Percentiles rank a stretch among this genome's conserved stretches.
Conservation (phyloP, 2,113 vertebrate species). For the Macquaria ambigua region DNA sequence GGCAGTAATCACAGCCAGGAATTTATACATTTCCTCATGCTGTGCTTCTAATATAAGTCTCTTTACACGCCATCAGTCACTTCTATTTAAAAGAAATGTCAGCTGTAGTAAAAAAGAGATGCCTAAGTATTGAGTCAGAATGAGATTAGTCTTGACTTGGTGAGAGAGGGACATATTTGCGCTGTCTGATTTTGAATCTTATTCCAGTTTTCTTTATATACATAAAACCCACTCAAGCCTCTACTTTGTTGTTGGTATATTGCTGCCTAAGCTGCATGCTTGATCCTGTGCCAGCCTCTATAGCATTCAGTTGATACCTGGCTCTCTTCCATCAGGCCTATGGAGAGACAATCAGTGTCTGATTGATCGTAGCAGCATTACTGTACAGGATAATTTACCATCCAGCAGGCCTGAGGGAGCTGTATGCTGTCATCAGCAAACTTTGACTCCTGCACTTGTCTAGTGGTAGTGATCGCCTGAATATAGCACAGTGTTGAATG, state of each 20-base stretch:
- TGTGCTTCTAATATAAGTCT: constrained; percentile 41
- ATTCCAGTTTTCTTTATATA: too few species aligned
- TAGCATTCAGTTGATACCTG: constrained; percentile 12
- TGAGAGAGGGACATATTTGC: background rate
- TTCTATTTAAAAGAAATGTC: constrained; percentile 30
- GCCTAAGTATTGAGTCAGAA: constrained; percentile 22
- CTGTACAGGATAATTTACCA: constrained; percentile 27
- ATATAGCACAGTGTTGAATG: constrained; percentile 11
- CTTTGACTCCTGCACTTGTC: constrained; percentile 19
- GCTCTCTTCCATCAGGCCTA: constrained; percentile 14
- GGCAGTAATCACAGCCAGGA: constrained; percentile 45
- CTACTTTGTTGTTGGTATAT: background rate
- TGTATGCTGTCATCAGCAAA: constrained; percentile 11
- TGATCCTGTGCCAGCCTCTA: constrained; percentile 9
- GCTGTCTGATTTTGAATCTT: background rate
- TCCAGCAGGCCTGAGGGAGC: constrained; percentile 10
- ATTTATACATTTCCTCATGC: constrained; percentile 51
- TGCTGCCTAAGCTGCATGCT: background rate
- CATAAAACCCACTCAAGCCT: background rate
- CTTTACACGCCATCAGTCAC: constrained; percentile 10
- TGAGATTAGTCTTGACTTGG: constrained; percentile 10
- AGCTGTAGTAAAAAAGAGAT: constrained; percentile 22
- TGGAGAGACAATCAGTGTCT: constrained; percentile 46
- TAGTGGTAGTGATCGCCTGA: constrained; percentile 19
- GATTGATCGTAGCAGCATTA: constrained; percentile 41